Base-by-base conservation (phyloP, 2,797 vertebrate species). In the Ctenochaetus hawaiiensis region DNA sequence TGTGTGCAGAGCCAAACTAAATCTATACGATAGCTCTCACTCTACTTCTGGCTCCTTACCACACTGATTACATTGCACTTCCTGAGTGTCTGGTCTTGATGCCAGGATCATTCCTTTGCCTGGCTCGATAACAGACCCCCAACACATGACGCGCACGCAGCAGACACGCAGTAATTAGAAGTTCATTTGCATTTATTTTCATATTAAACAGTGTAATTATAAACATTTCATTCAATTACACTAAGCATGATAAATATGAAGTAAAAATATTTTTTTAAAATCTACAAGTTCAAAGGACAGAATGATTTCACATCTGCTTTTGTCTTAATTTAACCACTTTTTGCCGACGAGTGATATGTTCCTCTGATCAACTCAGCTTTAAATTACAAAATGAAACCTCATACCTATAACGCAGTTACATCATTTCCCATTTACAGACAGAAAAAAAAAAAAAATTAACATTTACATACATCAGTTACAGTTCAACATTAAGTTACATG, bases 121-220 rank as follows among this genome's bases (percentile, higher is more conserved):
- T 23, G 23, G 49, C 47, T 16, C 20, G 26, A 8, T 1, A 3
- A 18, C 26, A 44, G 49, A 5, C 10, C 39, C 1, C 22, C 1
- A 2, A 57, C 41, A n/a, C 37, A 34, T 14, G 12, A 45, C 43
- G n/a, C 13, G 5, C 26, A 30, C 1, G 48, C 43, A 23, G 52
- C 30, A 48, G 43, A 13, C 30, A 41, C 52, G 54, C 22, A n/a
- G 12, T 18, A 45, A 78, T 58, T 83, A 91, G 84, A 94, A 94
- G 92, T 93, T 89, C 81, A 92, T 94, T 93, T 94, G 91, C 87
- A 96, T 99, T 99, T 99, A 98, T 98, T 97, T 96, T 96, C 96
- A 99, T 99, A 99, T 98, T 99, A 98, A 99, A 99, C 97, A 96
- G 94, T 95, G 94, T 96, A 96, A 97, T 98, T 99, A 99, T 97